Evolutionary conservation across 2,888 invertebrate species (phyloP).

Genomic region (Lomographa bimaculata): DNA sequence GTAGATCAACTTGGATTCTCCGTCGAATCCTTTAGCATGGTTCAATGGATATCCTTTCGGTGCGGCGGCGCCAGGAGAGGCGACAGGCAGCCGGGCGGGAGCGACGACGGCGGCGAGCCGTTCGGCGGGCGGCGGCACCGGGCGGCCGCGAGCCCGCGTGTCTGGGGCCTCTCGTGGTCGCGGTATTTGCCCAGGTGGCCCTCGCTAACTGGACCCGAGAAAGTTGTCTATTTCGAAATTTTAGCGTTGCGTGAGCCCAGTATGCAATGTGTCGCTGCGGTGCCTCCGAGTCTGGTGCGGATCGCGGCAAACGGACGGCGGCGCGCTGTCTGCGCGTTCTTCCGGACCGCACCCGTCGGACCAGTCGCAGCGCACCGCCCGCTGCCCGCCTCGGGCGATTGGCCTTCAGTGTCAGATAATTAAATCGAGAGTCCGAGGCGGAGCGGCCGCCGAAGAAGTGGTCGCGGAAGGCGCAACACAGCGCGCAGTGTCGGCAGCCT

Average conservation of each 20-base stretch:
- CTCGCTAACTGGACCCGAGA: slow-evolving; percentile 72
- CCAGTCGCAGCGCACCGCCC: slow-evolving; percentile 78
- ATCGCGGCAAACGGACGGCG: slow-evolving; percentile 69
- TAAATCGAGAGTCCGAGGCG: slow-evolving; percentile 72
- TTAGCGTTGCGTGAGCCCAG: slow-evolving; percentile 70
- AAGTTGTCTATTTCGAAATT: slow-evolving; percentile 79
- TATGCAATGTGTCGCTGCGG: slow-evolving; percentile 75
- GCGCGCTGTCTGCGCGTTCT: slow-evolving; percentile 80
- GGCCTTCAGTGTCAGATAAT: slow-evolving; percentile 81
- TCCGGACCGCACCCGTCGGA: slow-evolving; percentile 80
- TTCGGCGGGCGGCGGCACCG: slow-evolving; percentile 39
- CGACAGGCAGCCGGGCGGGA: slow-evolving; percentile 24
- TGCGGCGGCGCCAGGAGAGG: slow-evolving; percentile 6
- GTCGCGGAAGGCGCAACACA: slow-evolving; percentile 72
- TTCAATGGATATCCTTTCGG: no score
- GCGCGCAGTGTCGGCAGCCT: slow-evolving; percentile 81
- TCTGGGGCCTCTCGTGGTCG: slow-evolving; percentile 47
- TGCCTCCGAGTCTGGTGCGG: slow-evolving; percentile 76
- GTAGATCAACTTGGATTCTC: no score
- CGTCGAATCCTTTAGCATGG: no score
- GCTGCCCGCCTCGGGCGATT: slow-evolving; percentile 79
- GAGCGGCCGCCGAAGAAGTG: slow-evolving; percentile 66
- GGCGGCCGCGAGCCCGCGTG: slow-evolving; percentile 34
- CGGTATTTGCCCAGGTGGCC: slow-evolving; percentile 60
- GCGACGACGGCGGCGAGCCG: slow-evolving; percentile 5